phyloP scores from a whole-genome alignment of 2,113 vertebrate genomes.

The Erythrocercus mccallii region DNA sequence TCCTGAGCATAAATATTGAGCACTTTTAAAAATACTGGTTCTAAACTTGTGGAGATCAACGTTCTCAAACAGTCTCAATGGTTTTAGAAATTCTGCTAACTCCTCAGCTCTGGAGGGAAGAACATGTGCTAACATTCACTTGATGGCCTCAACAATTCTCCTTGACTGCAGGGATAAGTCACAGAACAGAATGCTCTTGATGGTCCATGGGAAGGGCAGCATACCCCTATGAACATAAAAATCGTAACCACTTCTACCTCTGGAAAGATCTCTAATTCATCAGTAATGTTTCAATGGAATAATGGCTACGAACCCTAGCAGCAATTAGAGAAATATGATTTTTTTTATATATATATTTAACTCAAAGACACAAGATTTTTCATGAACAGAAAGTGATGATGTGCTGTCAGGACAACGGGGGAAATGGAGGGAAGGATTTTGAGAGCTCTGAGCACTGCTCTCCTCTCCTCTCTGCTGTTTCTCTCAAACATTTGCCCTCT shows the following conservation, averaged over 20 bases:
- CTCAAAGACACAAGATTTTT: background rate
- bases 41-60: background rate
- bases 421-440: background rate
- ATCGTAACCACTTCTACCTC: background rate
- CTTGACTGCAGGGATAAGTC: background rate
- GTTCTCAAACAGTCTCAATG: background rate
- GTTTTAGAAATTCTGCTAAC: background rate
- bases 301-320: background rate
- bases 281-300: background rate
- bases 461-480: slow-evolving; percentile 35
- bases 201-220: background rate
- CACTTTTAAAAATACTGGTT: background rate
- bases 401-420: background rate
- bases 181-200: background rate
- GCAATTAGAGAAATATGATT: background rate
- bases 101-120: background rate
- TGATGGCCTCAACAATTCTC: background rate
- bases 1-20: background rate
- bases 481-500: slow-evolving; percentile 59
- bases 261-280: background rate
- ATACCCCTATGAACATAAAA: background rate
- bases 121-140: background rate
- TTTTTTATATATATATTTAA: background rate
- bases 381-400: background rate
- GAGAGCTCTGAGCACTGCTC: slow-evolving; percentile 11